Base-by-base conservation (phyloP, 2,113 vertebrate species). In the Delphinapterus leucas region DNA sequence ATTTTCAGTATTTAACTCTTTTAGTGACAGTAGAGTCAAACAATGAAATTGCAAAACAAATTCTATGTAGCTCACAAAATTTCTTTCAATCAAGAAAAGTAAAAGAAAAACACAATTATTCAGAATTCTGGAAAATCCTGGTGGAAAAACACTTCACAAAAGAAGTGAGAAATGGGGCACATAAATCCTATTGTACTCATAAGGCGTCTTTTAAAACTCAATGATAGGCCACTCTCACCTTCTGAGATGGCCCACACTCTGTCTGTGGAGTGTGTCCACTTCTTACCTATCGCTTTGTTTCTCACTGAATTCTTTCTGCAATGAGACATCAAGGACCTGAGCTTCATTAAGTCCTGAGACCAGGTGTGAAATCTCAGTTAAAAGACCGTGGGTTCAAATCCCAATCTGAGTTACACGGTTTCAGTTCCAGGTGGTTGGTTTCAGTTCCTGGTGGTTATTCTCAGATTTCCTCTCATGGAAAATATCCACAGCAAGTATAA, bases 1-100 rank as follows among this genome's bases (percentile, higher is more conserved):
- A 8, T 91, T 88, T 91, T 96, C 21, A 41, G 21, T 93, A 68
- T 86, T 89, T 87, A 90, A 68, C 58, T 85, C 26, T 96, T 96
- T 90, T 82, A 95, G 14, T 92, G 65, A 87, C 38, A 85, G 53
- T 95, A 65, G 38, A 68, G 82, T 31, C 65, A 96, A 88, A 68
- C 14, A 96, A 90, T 67, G 60, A 83, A 95, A 88, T 77, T 65
- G 41, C 41, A 61, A 77, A 82, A 71, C 21, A 55, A 92, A 94
- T 60, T 63, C 38, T 71, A 58, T 70, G 38, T 58, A 65, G 20
- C 21, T 60, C 36, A 71, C 17, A 74, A 65, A 82, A 81, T 88
- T 41, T 91, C n/a, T 85, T 85, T 73, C 67, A 95, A 47, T 90
- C 80, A 58, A 80, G 49, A 31, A 88, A 90, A 96, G 38, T 71